Base-by-base conservation (phyloP, 2,113 vertebrate genomes). In the Phylloscopus trochiloides region DNA sequence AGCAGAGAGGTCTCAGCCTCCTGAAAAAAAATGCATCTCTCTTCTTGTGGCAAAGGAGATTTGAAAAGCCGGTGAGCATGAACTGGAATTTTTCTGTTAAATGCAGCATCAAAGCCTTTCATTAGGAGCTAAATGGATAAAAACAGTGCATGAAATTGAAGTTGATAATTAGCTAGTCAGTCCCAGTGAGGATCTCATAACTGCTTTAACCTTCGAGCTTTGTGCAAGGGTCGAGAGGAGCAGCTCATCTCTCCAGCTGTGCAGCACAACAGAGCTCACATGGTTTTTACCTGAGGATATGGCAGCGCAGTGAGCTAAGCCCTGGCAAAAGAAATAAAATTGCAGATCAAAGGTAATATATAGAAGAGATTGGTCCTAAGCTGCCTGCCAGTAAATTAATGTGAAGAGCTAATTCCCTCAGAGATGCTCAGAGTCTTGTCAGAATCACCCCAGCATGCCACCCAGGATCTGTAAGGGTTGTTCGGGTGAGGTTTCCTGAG, bases 71-170 rank as follows among this genome's bases (percentile, higher is more conserved):
- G 1, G 61, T 51, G 88, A 79, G 62, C 63, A 47, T 67, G 65
- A 94, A 63, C 48, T n/a, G 67, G 82, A 75, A 45, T 76, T 92
- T 94, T 78, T 73, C 91, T 72, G 47, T 74, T 88, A 95, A 94
- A 84, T 84, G 38, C 50, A 89, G 77, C 54, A 86, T 78, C 86
- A 95, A 79, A 92, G 71, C 66, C 57, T 93, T 86, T 89, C 77
- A 91, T 94, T 91, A 77, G 94, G 92, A 84, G 79, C 38, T 95
- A 96, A 95, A 80, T 67, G 86, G 87, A 78, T 86, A 86, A 95
- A 97, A 96, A 81, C 66, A 58, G 47, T 92, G 81, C 87, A 76
- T 93, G 93, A 96, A 93, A 76, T 76, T 90, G 91, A 83, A 92
- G 68, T 71, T 83, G 82, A 40, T 94, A 80, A 95, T 91, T 70